Evolutionary conservation across 2,113 vertebrate species (phyloP).

Genomic region (Colossoma macropomum): DNA sequence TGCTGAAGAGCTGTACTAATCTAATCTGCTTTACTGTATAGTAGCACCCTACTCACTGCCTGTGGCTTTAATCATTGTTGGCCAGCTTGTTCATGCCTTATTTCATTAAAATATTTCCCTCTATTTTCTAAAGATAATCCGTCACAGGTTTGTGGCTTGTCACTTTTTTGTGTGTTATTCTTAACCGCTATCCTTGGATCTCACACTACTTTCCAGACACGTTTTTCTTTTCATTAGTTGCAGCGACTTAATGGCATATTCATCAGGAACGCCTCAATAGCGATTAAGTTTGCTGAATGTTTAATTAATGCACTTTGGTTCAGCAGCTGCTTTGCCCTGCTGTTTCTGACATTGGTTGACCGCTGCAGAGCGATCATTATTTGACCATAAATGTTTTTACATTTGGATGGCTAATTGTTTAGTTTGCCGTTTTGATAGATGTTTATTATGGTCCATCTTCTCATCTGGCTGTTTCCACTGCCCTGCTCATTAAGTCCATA

Average conservation of each 20-base stretch:
- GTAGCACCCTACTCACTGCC: neutral
- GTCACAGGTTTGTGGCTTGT: neutral
- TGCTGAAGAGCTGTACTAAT: constrained; percentile 3
- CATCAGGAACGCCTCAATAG: neutral
- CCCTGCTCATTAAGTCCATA: neutral
- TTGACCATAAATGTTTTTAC: constrained; percentile 1
- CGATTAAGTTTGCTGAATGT: constrained; percentile 22
- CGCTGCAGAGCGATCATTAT: constrained; percentile 19
- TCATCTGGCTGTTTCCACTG: neutral
- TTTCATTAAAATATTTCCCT: neutral
- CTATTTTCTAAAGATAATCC: neutral
- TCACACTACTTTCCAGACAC: neutral
- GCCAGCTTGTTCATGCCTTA: neutral
- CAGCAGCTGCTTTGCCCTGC: neutral
- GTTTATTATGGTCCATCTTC: constrained; percentile 5
- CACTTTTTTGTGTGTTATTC: neutral
- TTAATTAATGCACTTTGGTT: neutral
- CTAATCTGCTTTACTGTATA: constrained; percentile 9
- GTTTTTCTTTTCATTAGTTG: neutral
- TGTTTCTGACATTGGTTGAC: constrained; percentile 28
- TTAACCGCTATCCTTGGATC: neutral
- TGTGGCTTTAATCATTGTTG: neutral
- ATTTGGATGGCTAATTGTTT: constrained; percentile 30
- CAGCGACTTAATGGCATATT: constrained; percentile 9
- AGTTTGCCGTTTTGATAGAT: constrained; percentile 30